phyloP scores from a whole-genome alignment of 2,113 vertebrate genomes.

The Centropristis striata region DNA sequence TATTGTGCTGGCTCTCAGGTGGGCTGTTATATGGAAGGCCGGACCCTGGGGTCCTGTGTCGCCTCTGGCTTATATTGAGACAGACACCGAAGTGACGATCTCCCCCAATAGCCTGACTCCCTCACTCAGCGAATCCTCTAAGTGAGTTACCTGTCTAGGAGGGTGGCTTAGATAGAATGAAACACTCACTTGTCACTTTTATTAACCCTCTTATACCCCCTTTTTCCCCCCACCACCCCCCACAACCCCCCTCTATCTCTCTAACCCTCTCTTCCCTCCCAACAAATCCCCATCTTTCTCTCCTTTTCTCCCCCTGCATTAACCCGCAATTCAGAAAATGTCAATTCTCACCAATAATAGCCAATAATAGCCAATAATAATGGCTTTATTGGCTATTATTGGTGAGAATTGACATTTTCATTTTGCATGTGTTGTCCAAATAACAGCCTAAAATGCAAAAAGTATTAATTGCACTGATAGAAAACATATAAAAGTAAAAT shows the following conservation, averaged over 20 bases:
- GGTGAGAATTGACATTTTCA: not conserved
- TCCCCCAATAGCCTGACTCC: slow-evolving; percentile 73
- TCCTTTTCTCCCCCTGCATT: slow-evolving; percentile 75
- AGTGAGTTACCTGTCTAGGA: slow-evolving; percentile 84
- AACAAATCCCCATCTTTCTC: slow-evolving; percentile 60
- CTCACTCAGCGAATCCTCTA: slow-evolving; percentile 81
- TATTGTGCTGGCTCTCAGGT: slow-evolving; percentile 80
- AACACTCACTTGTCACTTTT: slow-evolving; percentile 85
- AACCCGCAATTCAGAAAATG: slow-evolving; percentile 62
- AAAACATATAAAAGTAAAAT: not conserved
- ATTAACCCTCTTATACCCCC: slow-evolving; percentile 81
- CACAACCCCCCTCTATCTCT: slow-evolving; percentile 47
- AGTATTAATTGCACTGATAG: not conserved
- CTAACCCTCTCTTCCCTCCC: slow-evolving; percentile 50
- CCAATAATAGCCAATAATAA: no score
- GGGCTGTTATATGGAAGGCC: slow-evolving; percentile 76
- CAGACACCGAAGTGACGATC: slow-evolving; percentile 78
- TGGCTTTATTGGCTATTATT: not conserved
- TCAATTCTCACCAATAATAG: not conserved
- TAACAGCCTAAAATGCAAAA: not conserved
- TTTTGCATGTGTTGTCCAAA: not conserved
- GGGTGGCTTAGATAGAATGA: slow-evolving; percentile 83
- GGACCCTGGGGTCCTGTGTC: slow-evolving; percentile 75
- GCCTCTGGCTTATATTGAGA: slow-evolving; percentile 83
- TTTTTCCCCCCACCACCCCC: slow-evolving; percentile 10